Evolutionary conservation across 2,113 vertebrate genomes (phyloP).

Genomic region (Bostrychus sinensis): DNA sequence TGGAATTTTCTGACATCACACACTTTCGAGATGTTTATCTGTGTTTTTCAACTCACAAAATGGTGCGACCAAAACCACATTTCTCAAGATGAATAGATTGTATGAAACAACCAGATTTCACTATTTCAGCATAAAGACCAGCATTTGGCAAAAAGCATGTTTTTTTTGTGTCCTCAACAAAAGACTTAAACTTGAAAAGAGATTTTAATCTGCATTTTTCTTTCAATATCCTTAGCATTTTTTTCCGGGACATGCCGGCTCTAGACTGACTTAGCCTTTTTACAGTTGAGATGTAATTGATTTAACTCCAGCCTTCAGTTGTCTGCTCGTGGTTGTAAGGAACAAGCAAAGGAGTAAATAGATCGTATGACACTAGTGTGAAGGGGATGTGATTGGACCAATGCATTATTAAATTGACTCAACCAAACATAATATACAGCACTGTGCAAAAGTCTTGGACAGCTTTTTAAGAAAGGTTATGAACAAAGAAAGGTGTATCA

Average conservation of each 20-base stretch:
- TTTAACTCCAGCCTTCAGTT: slow-evolving; percentile 13
- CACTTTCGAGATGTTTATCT: slow-evolving; percentile 5
- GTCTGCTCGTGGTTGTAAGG: slow-evolving; percentile 20
- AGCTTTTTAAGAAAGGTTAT: too few relatives aligned
- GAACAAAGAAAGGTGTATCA: too few relatives aligned
- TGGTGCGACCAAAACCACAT: slow-evolving; percentile 8
- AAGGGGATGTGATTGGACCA: slow-evolving; percentile 26
- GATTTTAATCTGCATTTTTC: background rate
- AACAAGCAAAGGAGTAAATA: slow-evolving; percentile 29
- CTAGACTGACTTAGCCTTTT: background rate
- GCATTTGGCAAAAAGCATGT: background rate
- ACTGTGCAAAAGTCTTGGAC: too few relatives aligned
- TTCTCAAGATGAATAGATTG: background rate
- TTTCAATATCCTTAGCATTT: background rate
- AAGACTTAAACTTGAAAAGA: too few relatives aligned
- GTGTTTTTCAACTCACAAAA: background rate
- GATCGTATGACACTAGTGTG: slow-evolving; percentile 24
- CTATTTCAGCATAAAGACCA: background rate
- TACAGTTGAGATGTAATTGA: slow-evolving; percentile 25
- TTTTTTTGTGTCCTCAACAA: background rate
- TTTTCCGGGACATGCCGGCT: background rate
- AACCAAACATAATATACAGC: background rate
- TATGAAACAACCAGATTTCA: background rate
- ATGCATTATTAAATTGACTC: background rate
- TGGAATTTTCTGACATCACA: slow-evolving; percentile 31